Evolutionary conservation across 2,797 vertebrate genomes (phyloP), one percentile per base, ranked within the genome.

Genomic region (Rhinella marina): DNA sequence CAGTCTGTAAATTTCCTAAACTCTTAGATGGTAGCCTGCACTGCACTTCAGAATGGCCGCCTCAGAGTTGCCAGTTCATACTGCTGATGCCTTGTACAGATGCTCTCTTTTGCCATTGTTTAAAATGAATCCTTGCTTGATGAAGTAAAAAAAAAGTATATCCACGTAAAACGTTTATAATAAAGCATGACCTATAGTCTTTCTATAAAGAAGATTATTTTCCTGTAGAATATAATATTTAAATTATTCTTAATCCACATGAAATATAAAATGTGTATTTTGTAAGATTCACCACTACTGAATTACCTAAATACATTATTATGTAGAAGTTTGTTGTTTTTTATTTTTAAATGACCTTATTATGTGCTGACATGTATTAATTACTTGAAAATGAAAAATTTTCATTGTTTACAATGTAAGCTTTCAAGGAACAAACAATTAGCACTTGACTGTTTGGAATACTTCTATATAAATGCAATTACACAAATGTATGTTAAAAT

Each of bases 201-300:
- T 84, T 81, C 41, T 64, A 76, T 86, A 66, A 75, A 64, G 54
- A 82, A 52, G 52, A 85, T 90, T 92, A 91, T 92, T 90, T 88
- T 90, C 80, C 82, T 90, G 62, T 90, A 90, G 78, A 91, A 80
- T 94, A 76, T 92, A 93, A 93, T 93, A 93, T 92, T 93, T 92
- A 92, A 91, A 94, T 93, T 92, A 93, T 93, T 93, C 91, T 90
- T 91, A 85, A 92, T 79, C 88, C 88, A 82, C 91, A 91, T 90
- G 23, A 90, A 91, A 90, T 90, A 89, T 88, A 90, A 90, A 84
- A 91, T 88, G 89, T 91, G 86, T 91, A 91, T 92, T 92, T 92
- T 93, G 90, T 87, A 91, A 92, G 29, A 11, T 52, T 87, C 56
- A 64, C 75, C 57, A 78, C 59, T 84, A 61, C 84, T 68, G 56